Evolutionary conservation across 2,888 invertebrate genomes (phyloP).

Genomic region (Trichogramma evanescens): DNA sequence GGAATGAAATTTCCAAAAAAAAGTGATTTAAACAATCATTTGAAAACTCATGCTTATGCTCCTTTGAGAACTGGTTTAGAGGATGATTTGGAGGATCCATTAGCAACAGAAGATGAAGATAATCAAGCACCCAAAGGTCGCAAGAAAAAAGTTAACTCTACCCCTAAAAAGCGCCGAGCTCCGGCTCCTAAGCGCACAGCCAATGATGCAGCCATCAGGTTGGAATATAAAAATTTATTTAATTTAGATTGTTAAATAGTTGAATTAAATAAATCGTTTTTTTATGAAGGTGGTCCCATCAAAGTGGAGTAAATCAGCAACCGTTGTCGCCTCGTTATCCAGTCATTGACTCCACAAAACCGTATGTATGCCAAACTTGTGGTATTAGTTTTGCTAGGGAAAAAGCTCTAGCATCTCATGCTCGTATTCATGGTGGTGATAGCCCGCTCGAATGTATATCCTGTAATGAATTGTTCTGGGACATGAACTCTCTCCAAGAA

Average conservation of each 20-base stretch:
- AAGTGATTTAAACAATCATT: constrained; percentile 74
- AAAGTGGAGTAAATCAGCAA: constrained; percentile 29
- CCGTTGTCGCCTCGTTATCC: constrained; percentile 48
- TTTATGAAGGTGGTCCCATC: constrained; percentile 48
- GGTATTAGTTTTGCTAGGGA: constrained; percentile 74
- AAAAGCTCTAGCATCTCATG: constrained; percentile 72
- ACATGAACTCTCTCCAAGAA: constrained; percentile 53
- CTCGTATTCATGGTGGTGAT: constrained; percentile 71
- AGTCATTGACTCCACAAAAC: constrained; percentile 63
- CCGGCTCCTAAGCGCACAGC: constrained; percentile 24
- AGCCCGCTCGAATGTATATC: constrained; percentile 72
- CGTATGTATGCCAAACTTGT: constrained; percentile 73
- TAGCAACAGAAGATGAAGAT: constrained; percentile 38
- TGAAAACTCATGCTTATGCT: constrained; percentile 73
- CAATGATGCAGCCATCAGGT: constrained; percentile 24
- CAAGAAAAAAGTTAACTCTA: constrained; percentile 42
- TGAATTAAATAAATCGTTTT: constrained; percentile 39
- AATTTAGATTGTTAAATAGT: constrained; percentile 15
- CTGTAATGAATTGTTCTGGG: constrained; percentile 80
- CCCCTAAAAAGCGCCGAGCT: constrained; percentile 43
- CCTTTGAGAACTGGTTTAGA: constrained; percentile 56
- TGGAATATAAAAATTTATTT: constrained; percentile 30
- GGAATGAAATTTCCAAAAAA: constrained; percentile 74
- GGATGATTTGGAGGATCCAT: constrained; percentile 48
- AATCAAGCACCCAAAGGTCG: constrained; percentile 38